Evolutionary conservation across 92 coral and sea anemone genomes (phyloP).

Genomic region (Micromussa lordhowensis): DNA sequence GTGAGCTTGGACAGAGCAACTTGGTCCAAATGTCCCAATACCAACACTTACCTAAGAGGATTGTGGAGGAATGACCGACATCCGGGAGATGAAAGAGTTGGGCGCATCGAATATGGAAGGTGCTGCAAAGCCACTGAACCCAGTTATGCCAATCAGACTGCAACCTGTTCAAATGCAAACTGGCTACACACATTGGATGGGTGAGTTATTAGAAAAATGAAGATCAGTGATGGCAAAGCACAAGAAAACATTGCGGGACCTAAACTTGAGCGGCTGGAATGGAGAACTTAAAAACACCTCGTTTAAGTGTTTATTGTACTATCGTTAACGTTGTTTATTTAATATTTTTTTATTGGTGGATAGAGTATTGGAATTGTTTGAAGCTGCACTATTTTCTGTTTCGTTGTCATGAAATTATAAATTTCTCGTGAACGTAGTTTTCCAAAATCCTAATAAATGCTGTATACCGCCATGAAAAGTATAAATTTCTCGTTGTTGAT

Average conservation of each 20-base stretch:
- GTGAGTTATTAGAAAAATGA: background rate
- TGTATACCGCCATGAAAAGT: background rate
- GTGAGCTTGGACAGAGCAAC: background rate
- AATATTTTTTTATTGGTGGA: no score
- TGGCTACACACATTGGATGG: background rate
- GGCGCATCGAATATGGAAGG: background rate
- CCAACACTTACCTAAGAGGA: background rate
- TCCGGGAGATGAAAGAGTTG: background rate
- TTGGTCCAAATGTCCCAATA: background rate
- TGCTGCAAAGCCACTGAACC: conserved; percentile 7
- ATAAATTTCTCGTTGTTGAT: background rate
- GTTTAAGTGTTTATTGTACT: no score
- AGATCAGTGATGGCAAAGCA: background rate
- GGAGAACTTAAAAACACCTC: no score
- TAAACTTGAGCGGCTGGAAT: no score
- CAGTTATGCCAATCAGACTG: background rate
- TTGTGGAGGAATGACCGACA: conserved; percentile 9
- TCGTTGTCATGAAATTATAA: no score
- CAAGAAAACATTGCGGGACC: background rate
- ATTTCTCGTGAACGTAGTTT: no score
- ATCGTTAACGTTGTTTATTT: no score
- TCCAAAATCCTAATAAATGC: background rate
- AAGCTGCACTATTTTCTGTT: no score
- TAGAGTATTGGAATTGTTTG: no score
- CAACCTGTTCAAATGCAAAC: conserved; percentile 1